Evolutionary conservation across 2,113 vertebrate genomes (phyloP), one percentile per base, ranked within the genome.

Genomic region (Sorex araneus): DNA sequence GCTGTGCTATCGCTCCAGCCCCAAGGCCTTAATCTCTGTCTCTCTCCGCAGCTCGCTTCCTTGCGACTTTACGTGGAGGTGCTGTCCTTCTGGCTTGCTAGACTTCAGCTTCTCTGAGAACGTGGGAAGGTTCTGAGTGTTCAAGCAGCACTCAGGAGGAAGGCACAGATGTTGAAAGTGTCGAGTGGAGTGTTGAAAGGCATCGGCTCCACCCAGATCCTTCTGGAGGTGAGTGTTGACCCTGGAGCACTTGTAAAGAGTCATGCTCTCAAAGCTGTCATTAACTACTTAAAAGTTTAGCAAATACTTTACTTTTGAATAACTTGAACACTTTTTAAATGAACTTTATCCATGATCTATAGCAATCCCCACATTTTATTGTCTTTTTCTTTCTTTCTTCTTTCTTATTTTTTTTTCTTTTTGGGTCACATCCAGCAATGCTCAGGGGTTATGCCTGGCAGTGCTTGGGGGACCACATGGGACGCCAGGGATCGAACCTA

Each of bases 251-350:
- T 40, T 74, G 85, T 64, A 47, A 82, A 54, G 45, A 64, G n/a
- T 66, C 64, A 66, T 27, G 16, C 15, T 89, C 80, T 81, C 63
- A 47, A 70, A 82, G 50, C n/a, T 1, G 10, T 73, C 57, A 40
- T n/a, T 87, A 47, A 21, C 32, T 57, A 83, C 32, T 78, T 89
- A 50, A 81, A 89, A 77, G 9, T 47, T 82, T 75, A 80, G 90
- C 40, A 40, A 40, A 40, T 40, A 40, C 40, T 63, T 69, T 76
- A 19, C 7, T 73, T 92, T 87, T 74, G 15, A 91, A 70, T 27
- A 64, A 77, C 45, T 18, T 36, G n/a, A 89, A 85, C 16, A 50
- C 32, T 90, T 78, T 73, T 23, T 9, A 79, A 88, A 69, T n/a
- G 34, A 94, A 86, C 40, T 40, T 40, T 40, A 40, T 40, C 40